These are phyloP conservation scores for Stegodyphus mimosarum DNA, from an alignment of 1,140 invertebrate species.

Conservation along the genomic window DNA sequence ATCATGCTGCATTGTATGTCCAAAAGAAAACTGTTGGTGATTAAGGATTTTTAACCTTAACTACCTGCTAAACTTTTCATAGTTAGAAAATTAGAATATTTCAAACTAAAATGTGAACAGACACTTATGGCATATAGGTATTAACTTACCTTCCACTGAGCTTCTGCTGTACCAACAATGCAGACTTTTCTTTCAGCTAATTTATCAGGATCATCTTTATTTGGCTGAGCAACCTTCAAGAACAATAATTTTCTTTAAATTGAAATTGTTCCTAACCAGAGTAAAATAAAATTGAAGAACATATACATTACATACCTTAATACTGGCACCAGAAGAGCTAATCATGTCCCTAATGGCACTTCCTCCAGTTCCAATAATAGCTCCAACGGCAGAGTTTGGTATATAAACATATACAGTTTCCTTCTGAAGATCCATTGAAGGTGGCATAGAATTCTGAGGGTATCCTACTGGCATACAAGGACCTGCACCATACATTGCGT, in stretches of 20 bases:
- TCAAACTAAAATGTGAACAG: neutral
- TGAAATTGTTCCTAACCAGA: neutral
- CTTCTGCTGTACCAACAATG: slow-evolving; percentile 88
- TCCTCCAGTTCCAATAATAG: slow-evolving; percentile 96
- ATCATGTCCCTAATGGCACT: slow-evolving; percentile 96
- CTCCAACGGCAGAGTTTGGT: slow-evolving; percentile 95
- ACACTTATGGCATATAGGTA: too few species aligned
- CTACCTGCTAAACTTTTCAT: neutral
- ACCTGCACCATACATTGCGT: slow-evolving; percentile 4
- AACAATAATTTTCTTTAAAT: neutral
- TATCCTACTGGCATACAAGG: slow-evolving; percentile 13
- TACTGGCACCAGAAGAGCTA: slow-evolving; percentile 90
- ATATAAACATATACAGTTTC: slow-evolving; percentile 94
- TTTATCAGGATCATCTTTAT: slow-evolving; percentile 60
- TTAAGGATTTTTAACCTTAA: too few species aligned
- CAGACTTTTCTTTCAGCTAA: slow-evolving; percentile 88
- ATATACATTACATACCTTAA: slow-evolving; percentile 73
- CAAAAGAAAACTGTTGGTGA: too few species aligned
- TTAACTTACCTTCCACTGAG: slow-evolving; percentile 89
- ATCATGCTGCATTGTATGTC: too few species aligned
- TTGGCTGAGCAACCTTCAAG: slow-evolving; percentile 53
- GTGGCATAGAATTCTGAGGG: slow-evolving; percentile 17
- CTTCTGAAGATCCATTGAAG: slow-evolving; percentile 67
- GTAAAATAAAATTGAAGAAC: neutral
- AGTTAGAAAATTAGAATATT: neutral